Conservation (phyloP, 2,888 invertebrate genomes). For the Lasioglossum figueresi region DNA sequence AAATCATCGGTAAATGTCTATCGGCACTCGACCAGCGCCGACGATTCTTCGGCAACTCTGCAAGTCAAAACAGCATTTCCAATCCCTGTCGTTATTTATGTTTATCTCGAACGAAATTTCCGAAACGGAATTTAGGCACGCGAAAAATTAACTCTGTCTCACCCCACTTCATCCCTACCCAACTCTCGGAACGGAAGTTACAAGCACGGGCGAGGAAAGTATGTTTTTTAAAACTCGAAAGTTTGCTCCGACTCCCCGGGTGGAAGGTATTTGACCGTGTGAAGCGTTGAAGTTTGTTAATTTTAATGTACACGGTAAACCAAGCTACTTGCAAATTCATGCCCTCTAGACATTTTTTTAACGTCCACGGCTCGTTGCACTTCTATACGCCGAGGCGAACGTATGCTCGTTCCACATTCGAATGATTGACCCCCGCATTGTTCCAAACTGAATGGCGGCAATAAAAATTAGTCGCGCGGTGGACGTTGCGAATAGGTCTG, state of each 20-base stretch:
- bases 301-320: slow-evolving; percentile 4
- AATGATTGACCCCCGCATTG: not conserved
- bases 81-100: slow-evolving; percentile 34
- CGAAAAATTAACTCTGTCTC: not conserved
- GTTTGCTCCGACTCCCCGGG: not conserved
- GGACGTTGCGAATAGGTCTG: not conserved
- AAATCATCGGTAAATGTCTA: slow-evolving; percentile 64
- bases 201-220: not conserved
- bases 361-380: not conserved
- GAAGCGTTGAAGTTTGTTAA: not conserved
- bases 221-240: slow-evolving; percentile 1
- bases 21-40: slow-evolving; percentile 46
- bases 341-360: not conserved
- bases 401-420: not conserved
- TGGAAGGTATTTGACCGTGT: not conserved
- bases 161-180: not conserved
- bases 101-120: not conserved
- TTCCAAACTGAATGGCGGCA: not conserved
- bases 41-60: slow-evolving; percentile 58
- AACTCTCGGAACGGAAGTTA: not conserved
- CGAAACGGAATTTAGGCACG: not conserved
- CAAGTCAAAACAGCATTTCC: slow-evolving; percentile 35
- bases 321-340: not conserved
- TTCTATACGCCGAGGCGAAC: not conserved
- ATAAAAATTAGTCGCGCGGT: slow-evolving; percentile 5